Evolutionary conservation across 2,888 invertebrate genomes (phyloP).

Genomic region (Caenorhabditis angaria): DNA sequence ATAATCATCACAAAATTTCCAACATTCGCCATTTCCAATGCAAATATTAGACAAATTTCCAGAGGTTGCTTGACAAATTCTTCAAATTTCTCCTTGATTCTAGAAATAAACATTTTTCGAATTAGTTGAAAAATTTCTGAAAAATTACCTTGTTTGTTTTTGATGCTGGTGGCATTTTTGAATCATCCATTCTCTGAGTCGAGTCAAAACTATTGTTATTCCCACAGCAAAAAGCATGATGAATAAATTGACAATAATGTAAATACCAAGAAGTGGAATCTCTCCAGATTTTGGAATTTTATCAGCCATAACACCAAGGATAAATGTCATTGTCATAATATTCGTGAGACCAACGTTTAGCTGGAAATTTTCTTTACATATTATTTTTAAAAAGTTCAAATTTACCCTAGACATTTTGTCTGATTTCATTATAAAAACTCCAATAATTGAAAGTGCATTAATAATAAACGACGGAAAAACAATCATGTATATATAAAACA

Average conservation of each 20-base stretch:
- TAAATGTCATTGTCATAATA: conserved; percentile 45
- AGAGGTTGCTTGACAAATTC: too few species aligned
- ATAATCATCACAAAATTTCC: too few species aligned
- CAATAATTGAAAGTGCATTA: conserved; percentile 29
- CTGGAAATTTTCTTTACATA: conserved; percentile 11
- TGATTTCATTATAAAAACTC: conserved; percentile 26
- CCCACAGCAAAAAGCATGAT: conserved; percentile 30
- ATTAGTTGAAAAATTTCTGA: too few species aligned
- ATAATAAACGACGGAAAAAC: conserved; percentile 39
- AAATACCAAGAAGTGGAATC: conserved; percentile 31
- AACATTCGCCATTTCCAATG: too few species aligned
- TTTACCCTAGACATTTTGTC: conserved; percentile 40
- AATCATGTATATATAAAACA: conserved; percentile 42
- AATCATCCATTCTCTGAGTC: not conserved
- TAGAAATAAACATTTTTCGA: too few species aligned
- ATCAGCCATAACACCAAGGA: conserved; percentile 44
- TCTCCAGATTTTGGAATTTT: conserved; percentile 35
- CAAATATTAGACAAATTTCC: too few species aligned
- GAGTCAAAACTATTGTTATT: not conserved
- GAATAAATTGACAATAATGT: conserved; percentile 26
- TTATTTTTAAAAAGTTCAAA: not conserved
- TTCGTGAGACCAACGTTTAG: conserved; percentile 35
- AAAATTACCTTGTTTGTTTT: too few species aligned
- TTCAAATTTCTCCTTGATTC: too few species aligned
- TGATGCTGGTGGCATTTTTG: too few species aligned